Percentiles rank a stretch among this genome's conserved stretches.
Conservation (phyloP, 2,797 vertebrate genomes). For the Enoplosus armatus region DNA sequence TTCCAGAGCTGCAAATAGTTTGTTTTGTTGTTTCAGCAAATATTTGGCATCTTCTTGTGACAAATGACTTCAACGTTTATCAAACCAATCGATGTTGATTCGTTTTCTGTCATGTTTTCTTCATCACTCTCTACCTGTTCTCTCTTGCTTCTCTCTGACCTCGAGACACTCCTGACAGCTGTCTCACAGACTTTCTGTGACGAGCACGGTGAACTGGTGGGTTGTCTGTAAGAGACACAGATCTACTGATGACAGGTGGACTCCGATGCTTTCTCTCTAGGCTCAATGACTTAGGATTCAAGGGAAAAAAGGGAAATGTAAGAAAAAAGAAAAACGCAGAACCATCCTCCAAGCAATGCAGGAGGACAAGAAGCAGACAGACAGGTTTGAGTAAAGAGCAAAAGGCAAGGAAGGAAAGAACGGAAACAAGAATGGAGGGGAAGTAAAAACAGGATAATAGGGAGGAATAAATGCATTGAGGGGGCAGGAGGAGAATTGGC, state of each 20-base stretch:
- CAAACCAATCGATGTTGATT: background rate
- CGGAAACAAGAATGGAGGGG: background rate
- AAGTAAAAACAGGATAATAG: slow-evolving; percentile 8
- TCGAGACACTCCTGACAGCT: slow-evolving; percentile 33
- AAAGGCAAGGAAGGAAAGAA: slow-evolving; percentile 16
- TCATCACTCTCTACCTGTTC: background rate
- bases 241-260: slow-evolving; percentile 47
- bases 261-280: slow-evolving; percentile 18
- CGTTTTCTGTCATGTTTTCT: background rate
- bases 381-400: slow-evolving; percentile 7
- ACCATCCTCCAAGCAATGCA: background rate
- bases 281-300: slow-evolving; percentile 29
- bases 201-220: slow-evolving; percentile 32
- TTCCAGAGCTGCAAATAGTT: background rate
- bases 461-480: background rate
- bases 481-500: slow-evolving; percentile 22
- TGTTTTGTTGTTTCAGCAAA: background rate
- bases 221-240: slow-evolving; percentile 45
- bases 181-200: slow-evolving; percentile 47
- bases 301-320: background rate
- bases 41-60: background rate
- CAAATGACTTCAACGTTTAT: background rate
- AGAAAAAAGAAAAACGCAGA: background rate
- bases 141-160: slow-evolving; percentile 5
- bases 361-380: too few species aligned